Conservation (phyloP, 2,113 vertebrate species). For the Plecturocebus donacophilus region DNA sequence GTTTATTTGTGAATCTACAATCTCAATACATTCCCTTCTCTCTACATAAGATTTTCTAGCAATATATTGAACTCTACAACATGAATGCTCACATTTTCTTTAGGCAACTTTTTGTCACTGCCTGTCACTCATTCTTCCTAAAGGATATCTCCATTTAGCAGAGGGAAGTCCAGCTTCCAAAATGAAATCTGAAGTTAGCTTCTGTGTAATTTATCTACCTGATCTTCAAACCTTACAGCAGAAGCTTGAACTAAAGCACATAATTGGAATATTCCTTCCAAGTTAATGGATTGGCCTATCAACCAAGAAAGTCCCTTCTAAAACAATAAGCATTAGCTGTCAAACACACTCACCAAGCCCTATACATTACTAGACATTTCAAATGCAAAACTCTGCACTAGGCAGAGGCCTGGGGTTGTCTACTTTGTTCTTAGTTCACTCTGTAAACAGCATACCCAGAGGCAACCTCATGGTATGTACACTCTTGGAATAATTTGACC, state of each 20-base stretch:
- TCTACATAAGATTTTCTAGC: not conserved
- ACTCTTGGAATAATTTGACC: not conserved
- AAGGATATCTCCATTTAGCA: not conserved
- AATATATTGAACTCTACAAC: not conserved
- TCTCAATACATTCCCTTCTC: not conserved
- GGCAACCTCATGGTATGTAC: not conserved
- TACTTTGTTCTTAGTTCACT: not conserved
- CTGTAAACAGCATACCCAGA: not conserved
- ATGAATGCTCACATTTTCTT: conserved; percentile 41
- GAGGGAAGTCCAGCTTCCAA: not conserved
- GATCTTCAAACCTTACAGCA: not conserved
- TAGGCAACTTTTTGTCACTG: not conserved
- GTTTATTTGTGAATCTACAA: not conserved
- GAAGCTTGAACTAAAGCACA: not conserved
- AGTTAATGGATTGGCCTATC: conserved; percentile 18
- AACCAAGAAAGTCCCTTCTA: not conserved
- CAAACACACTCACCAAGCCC: not conserved
- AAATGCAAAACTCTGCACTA: not conserved
- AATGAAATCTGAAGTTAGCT: conserved; percentile 10
- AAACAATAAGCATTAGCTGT: not conserved
- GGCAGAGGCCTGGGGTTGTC: not conserved
- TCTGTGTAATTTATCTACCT: conserved; percentile 34
- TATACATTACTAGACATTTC: not conserved
- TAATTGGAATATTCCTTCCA: conserved; percentile 23
- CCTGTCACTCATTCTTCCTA: not conserved